These are phyloP conservation scores for Syngnathus floridae DNA, from an alignment of 2,113 vertebrate genomes.

Conservation along the genomic window DNA sequence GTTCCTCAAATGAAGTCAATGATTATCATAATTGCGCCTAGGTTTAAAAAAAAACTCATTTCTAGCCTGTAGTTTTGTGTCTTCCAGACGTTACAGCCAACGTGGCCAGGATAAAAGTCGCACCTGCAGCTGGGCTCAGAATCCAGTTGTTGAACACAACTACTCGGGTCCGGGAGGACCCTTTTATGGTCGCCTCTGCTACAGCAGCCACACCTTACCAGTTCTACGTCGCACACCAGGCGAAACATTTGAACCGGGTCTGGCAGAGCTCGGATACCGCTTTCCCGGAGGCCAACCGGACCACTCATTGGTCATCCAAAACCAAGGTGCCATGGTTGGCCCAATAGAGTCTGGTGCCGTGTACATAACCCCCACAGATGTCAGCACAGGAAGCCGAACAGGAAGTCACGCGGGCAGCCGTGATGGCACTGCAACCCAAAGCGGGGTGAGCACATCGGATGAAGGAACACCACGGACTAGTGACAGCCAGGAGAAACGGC, in stretches of 20 bases:
- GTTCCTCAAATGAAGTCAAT: no score
- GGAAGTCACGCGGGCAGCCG: conserved; percentile 52
- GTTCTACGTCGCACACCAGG: conserved; percentile 68
- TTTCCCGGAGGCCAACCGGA: conserved; percentile 58
- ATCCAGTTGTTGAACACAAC: conserved; percentile 50
- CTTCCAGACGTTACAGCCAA: conserved; percentile 66
- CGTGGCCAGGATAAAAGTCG: conserved; percentile 61
- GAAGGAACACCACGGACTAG: conserved; percentile 65
- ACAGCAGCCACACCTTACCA: conserved; percentile 74
- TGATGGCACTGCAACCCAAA: conserved; percentile 55
- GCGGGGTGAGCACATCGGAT: conserved; percentile 59
- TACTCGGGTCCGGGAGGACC: conserved; percentile 57
- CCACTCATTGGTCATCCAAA: conserved; percentile 71
- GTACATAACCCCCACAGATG: conserved; percentile 52
- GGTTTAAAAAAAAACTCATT: neutral
- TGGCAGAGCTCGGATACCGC: conserved; percentile 64
- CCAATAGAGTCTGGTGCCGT: conserved; percentile 57
- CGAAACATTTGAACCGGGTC: conserved; percentile 59
- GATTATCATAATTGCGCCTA: no score
- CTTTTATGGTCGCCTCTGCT: conserved; percentile 69
- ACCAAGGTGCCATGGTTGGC: conserved; percentile 64
- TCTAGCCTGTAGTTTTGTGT: conserved; percentile 1
- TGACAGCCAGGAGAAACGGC: conserved; percentile 60
- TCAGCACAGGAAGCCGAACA: conserved; percentile 46
- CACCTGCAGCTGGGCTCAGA: conserved; percentile 70